These are phyloP conservation scores for Gallinago paraguaiae DNA, from an alignment of 2,113 vertebrate species.

Conservation along the genomic window DNA sequence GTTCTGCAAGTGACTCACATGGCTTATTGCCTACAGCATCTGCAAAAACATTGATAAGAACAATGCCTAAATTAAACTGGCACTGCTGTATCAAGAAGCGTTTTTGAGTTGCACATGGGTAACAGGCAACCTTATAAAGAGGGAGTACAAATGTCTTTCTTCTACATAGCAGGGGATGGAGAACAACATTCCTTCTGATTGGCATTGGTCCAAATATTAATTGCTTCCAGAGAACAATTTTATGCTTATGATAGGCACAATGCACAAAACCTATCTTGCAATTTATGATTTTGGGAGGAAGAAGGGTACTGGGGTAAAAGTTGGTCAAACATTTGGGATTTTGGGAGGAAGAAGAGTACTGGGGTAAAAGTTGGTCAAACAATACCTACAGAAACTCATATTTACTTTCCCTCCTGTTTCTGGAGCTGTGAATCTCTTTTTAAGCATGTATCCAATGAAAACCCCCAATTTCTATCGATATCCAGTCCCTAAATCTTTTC, in stretches of 20 bases:
- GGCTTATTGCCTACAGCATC: constrained; percentile 12
- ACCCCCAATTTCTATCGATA: neutral
- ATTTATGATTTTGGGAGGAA: neutral
- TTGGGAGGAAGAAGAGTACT: neutral
- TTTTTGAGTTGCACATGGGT: neutral
- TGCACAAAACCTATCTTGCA: neutral
- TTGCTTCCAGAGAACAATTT: neutral
- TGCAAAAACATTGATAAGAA: constrained; percentile 35
- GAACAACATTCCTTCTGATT: neutral
- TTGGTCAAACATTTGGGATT: neutral
- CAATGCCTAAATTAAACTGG: constrained; percentile 31
- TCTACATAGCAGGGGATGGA: neutral
- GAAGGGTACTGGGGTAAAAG: neutral
- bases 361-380: neutral
- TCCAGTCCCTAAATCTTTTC: neutral
- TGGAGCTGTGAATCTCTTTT: neutral
- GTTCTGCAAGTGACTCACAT: neutral
- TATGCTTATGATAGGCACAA: neutral
- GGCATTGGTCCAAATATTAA: neutral
- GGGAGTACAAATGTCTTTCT: neutral
- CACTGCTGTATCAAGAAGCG: neutral
- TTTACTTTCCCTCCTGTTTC: neutral
- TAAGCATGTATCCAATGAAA: neutral
- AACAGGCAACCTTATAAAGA: neutral
- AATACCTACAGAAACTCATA: neutral